A percentile compares a stretch with the other conserved stretches of the same genome.
phyloP scores from a whole-genome alignment of 1,140 invertebrate species.

The Danaus plexippus region DNA sequence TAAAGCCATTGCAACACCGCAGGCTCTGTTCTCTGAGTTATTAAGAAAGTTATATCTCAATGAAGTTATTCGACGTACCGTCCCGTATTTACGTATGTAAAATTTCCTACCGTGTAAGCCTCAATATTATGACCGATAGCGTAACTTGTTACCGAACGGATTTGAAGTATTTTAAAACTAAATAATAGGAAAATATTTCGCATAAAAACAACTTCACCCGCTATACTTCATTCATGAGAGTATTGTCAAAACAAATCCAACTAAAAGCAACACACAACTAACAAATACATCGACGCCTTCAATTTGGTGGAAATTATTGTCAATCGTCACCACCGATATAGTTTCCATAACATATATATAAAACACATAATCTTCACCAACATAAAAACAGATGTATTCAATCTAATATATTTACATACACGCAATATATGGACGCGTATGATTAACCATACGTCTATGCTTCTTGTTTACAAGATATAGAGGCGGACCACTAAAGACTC shows the following conservation, averaged over 20 bases:
- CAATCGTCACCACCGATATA: conserved; percentile 6
- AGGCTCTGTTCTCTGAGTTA: conserved; percentile 44
- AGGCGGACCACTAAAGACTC: conserved; percentile 52
- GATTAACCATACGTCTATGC: conserved; percentile 41
- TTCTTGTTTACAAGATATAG: conserved; percentile 63
- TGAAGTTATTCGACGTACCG: conserved; percentile 30
- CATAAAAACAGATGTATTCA: conserved; percentile 41
- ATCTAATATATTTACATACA: conserved; percentile 48
- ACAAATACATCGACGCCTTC: neutral
- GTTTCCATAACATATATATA: conserved; percentile 11
- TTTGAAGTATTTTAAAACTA: too few species aligned
- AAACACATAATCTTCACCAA: conserved; percentile 7
- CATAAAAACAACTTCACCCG: too few species aligned
- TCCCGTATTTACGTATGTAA: conserved; percentile 21
- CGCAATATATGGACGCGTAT: conserved; percentile 55
- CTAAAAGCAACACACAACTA: too few species aligned
- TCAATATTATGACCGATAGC: too few species aligned
- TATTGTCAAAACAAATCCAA: too few species aligned
- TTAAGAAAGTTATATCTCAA: conserved; percentile 57
- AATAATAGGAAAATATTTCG: too few species aligned
- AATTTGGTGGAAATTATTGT: neutral
- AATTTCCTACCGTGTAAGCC: conserved; percentile 6
- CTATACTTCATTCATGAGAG: too few species aligned
- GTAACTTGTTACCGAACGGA: too few species aligned
- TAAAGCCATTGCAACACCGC: conserved; percentile 65